phyloP scores from a whole-genome alignment of 1,140 invertebrate genomes.

The Zelostemma sp. region DNA sequence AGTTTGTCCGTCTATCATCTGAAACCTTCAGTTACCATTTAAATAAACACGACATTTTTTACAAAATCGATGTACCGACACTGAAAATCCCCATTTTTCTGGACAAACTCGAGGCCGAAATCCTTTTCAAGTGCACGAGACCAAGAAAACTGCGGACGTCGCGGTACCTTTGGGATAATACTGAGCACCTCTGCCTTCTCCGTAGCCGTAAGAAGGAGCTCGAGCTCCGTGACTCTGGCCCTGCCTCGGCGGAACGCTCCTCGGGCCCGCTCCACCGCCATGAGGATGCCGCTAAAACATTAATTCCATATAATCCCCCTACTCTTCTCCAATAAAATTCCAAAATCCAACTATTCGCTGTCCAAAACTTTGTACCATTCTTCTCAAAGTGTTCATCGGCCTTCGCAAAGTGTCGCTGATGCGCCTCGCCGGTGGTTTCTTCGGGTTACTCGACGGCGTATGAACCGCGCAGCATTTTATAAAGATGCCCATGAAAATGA shows the following conservation, averaged over 20 bases:
- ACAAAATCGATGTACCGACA: too few relatives aligned
- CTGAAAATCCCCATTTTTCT: too few relatives aligned
- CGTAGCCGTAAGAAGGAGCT: conserved; percentile 77
- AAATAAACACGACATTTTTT: too few relatives aligned
- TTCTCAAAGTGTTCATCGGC: conserved; percentile 88
- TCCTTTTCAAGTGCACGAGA: conserved; percentile 20
- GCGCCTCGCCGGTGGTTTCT: conserved; percentile 86
- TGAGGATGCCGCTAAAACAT: conserved; percentile 65
- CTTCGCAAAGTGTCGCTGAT: conserved; percentile 89
- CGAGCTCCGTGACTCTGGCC: conserved; percentile 59
- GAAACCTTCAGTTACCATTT: too few relatives aligned
- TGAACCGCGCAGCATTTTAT: conserved; percentile 99
- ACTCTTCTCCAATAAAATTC: too few relatives aligned
- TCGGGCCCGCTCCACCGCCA: conserved; percentile 67
- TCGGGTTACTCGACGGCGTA: conserved; percentile 97
- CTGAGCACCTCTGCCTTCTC: conserved; percentile 79
- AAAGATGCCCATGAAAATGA: conserved; percentile 98
- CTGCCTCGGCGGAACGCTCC: conserved; percentile 70
- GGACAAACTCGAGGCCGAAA: conserved; percentile 42
- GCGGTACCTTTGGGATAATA: conserved; percentile 81
- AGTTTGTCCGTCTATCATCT: too few relatives aligned
- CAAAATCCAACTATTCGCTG: too few relatives aligned
- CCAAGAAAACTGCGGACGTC: conserved; percentile 25
- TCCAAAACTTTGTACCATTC: too few relatives aligned
- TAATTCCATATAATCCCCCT: background rate